Evolutionary conservation across 2,113 vertebrate genomes (phyloP), one percentile per base, ranked within the genome.

Genomic region (Alouatta palliata): DNA sequence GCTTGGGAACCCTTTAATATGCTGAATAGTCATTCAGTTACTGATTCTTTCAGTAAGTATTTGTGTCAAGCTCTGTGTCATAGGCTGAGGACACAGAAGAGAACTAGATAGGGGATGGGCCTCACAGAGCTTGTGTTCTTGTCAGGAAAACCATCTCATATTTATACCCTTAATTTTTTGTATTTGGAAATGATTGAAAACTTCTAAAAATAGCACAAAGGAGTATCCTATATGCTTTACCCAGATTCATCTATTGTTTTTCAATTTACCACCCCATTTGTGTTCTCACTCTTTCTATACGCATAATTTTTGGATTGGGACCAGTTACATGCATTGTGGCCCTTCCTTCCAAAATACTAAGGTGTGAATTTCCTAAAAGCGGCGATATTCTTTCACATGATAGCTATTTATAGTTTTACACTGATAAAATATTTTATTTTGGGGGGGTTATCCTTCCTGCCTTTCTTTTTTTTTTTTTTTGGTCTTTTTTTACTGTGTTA

Each of bases 181-280:
- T 75, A 49, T 86, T 89, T 95, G 68, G 75, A 90, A 94, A 87
- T 82, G 92, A 95, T 64, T 47, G 73, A 27, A 91, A 45, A 40
- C 37, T 93, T 90, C 45, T 1, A 92, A 54, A 37, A 76, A 75
- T 45, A 87, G 12, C 54, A 66, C 27, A 43, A 77, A 96, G 27
- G 52, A 96, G 32, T 73, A 49, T 37, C n/a, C 70, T 75, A 11
- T 37, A 58, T 12, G 47, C 70, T 88, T 93, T 81, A 79, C 54
- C 54, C 73, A 87, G 12, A 43, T 61, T 82, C 66, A 76, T 35
- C 49, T 91, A 0, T 79, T 64, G 27, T 61, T 61, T 61, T 64
- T 64, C 21, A 66, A 89, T 94, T 80, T 82, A 58, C 73, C 13
- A 76, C 43, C 45, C 95, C 23, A 32, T 82, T 43, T 92, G 68